These are phyloP conservation scores for Maniola jurtina DNA, from an alignment of 1,140 invertebrate species.

Conservation along the genomic window DNA sequence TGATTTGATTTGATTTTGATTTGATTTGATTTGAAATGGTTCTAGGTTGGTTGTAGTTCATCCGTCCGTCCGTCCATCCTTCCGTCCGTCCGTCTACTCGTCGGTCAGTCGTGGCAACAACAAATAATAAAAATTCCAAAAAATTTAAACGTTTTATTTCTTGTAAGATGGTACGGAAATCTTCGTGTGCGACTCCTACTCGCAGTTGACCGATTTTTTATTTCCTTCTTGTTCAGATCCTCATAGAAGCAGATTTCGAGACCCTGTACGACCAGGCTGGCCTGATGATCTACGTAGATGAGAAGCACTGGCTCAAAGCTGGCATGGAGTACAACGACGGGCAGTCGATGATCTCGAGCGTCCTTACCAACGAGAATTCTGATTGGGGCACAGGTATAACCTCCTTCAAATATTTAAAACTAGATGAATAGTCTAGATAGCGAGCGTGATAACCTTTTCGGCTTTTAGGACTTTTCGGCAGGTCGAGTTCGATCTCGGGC, in stretches of 20 bases:
- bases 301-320: slow-evolving; percentile 58
- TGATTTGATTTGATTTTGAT: too few relatives aligned
- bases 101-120: too few relatives aligned
- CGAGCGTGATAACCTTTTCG: not conserved
- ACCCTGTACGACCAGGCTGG: slow-evolving; percentile 60
- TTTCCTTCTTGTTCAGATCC: slow-evolving; percentile 38
- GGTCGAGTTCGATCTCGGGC: too few relatives aligned
- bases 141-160: too few relatives aligned
- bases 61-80: too few relatives aligned
- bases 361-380: slow-evolving; percentile 52
- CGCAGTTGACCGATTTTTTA: not conserved
- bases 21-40: too few relatives aligned
- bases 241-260: slow-evolving; percentile 54
- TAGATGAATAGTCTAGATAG: not conserved
- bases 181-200: too few relatives aligned
- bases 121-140: too few relatives aligned
- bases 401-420: not conserved
- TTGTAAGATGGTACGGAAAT: too few relatives aligned
- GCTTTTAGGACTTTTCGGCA: too few relatives aligned
- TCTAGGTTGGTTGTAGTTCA: too few relatives aligned
- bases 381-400: slow-evolving; percentile 62
- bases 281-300: slow-evolving; percentile 55
- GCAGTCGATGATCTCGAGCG: slow-evolving; percentile 58
- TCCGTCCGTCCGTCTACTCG: too few relatives aligned
- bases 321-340: slow-evolving; percentile 64